Conservation (phyloP, 2,797 vertebrate genomes). For the Lates japonicus region DNA sequence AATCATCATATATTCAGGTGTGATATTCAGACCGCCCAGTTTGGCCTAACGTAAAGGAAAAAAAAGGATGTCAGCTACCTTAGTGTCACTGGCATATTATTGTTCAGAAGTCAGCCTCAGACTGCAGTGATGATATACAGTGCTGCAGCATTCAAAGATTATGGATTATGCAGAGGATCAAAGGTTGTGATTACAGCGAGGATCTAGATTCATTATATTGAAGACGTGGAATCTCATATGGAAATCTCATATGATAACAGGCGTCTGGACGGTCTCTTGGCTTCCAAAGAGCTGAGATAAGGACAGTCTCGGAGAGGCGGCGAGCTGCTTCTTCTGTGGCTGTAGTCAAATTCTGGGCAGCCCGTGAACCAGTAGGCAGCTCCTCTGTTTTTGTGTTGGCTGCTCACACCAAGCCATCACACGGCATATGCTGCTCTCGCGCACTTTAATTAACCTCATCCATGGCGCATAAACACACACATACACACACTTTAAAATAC, state of each 20-base stretch:
- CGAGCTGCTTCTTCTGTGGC: constrained; percentile 50
- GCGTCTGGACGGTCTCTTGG: constrained; percentile 56
- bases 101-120: constrained; percentile 28
- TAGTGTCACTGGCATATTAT: constrained; percentile 38
- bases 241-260: constrained; percentile 67
- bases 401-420: constrained; percentile 60
- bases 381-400: constrained; percentile 63
- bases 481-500: constrained; percentile 49
- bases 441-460: constrained; percentile 71
- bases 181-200: constrained; percentile 61
- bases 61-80: background rate
- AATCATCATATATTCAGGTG: background rate
- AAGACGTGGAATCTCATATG: constrained; percentile 61
- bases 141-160: constrained; percentile 48
- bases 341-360: constrained; percentile 66
- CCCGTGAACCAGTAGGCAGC: constrained; percentile 62
- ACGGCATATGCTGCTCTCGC: constrained; percentile 68
- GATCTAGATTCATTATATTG: constrained; percentile 63
- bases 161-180: constrained; percentile 60
- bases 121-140: constrained; percentile 22
- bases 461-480: constrained; percentile 48
- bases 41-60: background rate
- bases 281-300: constrained; percentile 62
- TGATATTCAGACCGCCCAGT: background rate
- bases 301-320: constrained; percentile 52